Conservation (phyloP, 2,797 vertebrate genomes). For the Todus mexicanus region DNA sequence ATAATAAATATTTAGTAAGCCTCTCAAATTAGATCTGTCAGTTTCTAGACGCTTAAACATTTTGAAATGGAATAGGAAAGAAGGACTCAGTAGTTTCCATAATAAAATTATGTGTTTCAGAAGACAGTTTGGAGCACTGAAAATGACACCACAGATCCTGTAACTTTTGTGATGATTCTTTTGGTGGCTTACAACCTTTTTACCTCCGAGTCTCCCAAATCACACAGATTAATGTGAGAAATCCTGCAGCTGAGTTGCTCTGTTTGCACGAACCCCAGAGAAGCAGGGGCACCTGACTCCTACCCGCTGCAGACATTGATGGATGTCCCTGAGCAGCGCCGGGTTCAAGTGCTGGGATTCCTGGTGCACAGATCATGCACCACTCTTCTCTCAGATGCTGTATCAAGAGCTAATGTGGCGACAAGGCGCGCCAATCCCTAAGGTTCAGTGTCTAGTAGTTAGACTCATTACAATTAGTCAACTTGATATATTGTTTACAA, state of each 20-base stretch:
- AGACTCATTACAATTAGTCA: conserved; percentile 70
- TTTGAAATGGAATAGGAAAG: background rate
- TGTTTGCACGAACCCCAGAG: background rate
- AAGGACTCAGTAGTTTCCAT: background rate
- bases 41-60: background rate
- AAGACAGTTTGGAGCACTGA: background rate
- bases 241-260: background rate
- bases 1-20: background rate
- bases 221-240: background rate
- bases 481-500: conserved; percentile 71
- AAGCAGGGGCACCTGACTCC: conserved; percentile 32
- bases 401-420: background rate
- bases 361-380: background rate
- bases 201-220: background rate
- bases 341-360: conserved; percentile 31
- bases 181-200: background rate
- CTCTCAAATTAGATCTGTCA: background rate
- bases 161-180: background rate
- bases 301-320: background rate
- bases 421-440: background rate
- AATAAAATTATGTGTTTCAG: background rate
- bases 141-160: background rate
- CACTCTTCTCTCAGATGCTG: background rate
- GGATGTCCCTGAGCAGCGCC: background rate
- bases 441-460: conserved; percentile 43